Base-by-base conservation (phyloP, 53 echinoderm and acorn worm species). In the Luidia sarsii region DNA sequence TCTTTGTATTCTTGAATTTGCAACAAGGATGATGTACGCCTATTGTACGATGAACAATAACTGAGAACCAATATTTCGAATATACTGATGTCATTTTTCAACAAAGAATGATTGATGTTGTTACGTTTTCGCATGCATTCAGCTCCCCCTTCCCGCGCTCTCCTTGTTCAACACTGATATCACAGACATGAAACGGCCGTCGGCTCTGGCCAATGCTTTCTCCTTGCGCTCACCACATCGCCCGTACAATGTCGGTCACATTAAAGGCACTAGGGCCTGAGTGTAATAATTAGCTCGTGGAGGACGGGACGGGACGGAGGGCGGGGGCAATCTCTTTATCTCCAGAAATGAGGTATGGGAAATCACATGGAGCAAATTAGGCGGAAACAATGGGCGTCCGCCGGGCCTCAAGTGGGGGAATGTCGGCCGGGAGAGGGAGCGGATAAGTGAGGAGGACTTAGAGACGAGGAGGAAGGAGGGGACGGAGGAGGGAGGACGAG, bases 321-420 rank as follows among this genome's bases (percentile, higher is more conserved):
- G 77, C 77, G 77, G 61, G 61, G 11, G 31, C 46, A 19, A 27
- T 18, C 60, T 77, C 77, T 60, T 60, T 77, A 61, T 77, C 62
- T 46, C 9, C 43, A 23, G 60, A 46, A 77, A 60, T 77, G 77
- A 77, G 61, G 59, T 77, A 55, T 54, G 77, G 77, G 61, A 60
- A 77, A 77, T 77, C 77, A 60, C 20, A 32, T 54, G 55, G 77
- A 61, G 77, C 3, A 77, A 77, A 77, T 77, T 77, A 77, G 77
- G 61, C 77, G 77, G 39, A 67, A 77, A 77, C 77, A 77, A 77
- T 77, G 60, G 77, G 77, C 61, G 77, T 24, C 11, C n/a, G 46
- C 8, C 39, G 16, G 29, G 60, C 55, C 77, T 75, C 77, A 33
- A 61, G 77, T 59, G 77, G 60, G 46, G 3, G 45, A 30, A 29